These are phyloP conservation scores for Galaxias olidus DNA, from an alignment of 2,797 vertebrate species.

Conservation along the genomic window DNA sequence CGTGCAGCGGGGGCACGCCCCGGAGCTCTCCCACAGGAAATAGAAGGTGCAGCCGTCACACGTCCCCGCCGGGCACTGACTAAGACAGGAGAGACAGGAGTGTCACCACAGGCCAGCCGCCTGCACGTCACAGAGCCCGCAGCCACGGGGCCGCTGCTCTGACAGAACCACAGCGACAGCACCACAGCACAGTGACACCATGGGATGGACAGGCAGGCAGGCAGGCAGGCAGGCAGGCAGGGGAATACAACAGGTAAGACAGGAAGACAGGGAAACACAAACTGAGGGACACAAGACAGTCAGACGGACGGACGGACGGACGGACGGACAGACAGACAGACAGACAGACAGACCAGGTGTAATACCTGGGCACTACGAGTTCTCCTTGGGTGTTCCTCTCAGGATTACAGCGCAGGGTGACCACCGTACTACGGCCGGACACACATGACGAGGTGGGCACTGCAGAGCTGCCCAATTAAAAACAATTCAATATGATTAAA, in stretches of 20 bases:
- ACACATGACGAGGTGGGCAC: conserved; percentile 87
- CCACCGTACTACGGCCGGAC: conserved; percentile 86
- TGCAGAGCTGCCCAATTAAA: conserved; percentile 77
- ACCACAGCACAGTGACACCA: no score
- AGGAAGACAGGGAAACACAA: neutral
- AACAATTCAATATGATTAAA: neutral
- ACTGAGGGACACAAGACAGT: neutral
- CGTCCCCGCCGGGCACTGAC: conserved; percentile 90
- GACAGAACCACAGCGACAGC: conserved; percentile 8
- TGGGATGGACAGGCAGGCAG: neutral
- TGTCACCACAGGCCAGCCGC: neutral
- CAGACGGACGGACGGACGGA: neutral
- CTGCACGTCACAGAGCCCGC: no score
- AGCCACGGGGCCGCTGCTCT: neutral
- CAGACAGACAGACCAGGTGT: neutral
- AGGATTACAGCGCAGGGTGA: conserved; percentile 89
- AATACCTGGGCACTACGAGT: conserved; percentile 89
- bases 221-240: neutral
- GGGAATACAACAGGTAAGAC: neutral
- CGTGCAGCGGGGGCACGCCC: conserved; percentile 91
- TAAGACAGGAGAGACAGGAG: conserved; percentile 52
- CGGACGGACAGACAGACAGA: neutral
- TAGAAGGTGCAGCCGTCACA: conserved; percentile 93
- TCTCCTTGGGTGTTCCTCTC: conserved; percentile 78
- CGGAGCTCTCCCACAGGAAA: conserved; percentile 93